Base-by-base conservation (phyloP, 1,140 invertebrate genomes). In the Macrobrachium rosenbergii region DNA sequence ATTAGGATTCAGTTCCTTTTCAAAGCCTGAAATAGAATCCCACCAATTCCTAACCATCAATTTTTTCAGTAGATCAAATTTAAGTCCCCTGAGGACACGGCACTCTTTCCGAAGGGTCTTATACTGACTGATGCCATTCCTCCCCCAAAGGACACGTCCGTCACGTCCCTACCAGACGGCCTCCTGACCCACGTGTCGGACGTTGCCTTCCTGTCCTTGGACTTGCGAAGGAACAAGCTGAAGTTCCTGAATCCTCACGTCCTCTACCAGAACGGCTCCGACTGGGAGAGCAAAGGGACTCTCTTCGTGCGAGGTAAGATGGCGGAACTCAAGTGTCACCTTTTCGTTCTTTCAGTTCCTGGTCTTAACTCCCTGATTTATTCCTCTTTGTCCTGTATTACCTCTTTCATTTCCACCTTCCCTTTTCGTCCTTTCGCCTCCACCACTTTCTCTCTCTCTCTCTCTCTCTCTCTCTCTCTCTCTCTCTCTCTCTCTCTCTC, bases 231-330 rank as follows among this genome's bases (percentile, higher is more conserved):
- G 90, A 97, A 97, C 93, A 94, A 95, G 92, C 94, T 97, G 89
- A 94, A 95, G 78, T 95, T 95, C 77, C 92, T 97, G 52, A 95
- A 95, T 92, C 96, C 96, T 52, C 95, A 96, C 21, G 94, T 96
- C 52, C 95, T 97, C 90, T 97, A 97, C 91, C 95, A 95, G 3
- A 97, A 97, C 91, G 94, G 94, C 83, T 95, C 95, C 7, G 95
- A 95, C 52, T 97, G 96, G 96, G 96, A 96, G 92, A 94, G 87
- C 52, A 85, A 86, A 14, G 89, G 89, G 2, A 89, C 89, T 2
- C 88, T 87, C 52, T 89, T 89, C 59, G 89, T 89, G 5, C 86
- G 86, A 62, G 89, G 89, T 89, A 82, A 72, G 77, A 43, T 23
- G 21, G 45, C 21, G 14, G 64, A 69, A 10, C 8, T 21, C 17